phyloP scores from a whole-genome alignment of 64 coral and sea anemone genomes.

The Montipora cactus region DNA sequence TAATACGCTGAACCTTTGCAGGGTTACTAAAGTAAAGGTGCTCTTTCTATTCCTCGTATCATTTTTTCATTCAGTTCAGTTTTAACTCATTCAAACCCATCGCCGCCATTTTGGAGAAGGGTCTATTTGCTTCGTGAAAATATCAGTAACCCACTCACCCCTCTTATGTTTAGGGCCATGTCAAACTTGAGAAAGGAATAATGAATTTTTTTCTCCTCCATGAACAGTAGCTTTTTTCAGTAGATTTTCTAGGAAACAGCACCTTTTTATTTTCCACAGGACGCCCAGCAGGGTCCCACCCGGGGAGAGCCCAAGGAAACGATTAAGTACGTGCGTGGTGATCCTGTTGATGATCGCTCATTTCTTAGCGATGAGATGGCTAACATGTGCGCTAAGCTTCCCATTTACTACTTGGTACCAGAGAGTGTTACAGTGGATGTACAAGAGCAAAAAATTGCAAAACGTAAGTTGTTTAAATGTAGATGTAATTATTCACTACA shows the following conservation, averaged over 20 bases:
- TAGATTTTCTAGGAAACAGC: background rate
- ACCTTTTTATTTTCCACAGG: background rate
- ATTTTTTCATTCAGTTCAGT: too few relatives aligned
- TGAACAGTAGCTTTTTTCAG: background rate
- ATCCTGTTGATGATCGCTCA: background rate
- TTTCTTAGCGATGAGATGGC: constrained; percentile 12
- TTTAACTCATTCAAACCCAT: too few relatives aligned
- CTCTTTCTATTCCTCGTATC: too few relatives aligned
- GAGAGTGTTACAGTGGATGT: background rate
- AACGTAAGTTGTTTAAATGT: background rate
- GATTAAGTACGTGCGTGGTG: background rate
- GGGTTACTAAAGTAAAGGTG: too few relatives aligned
- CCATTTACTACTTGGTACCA: background rate
- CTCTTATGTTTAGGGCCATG: background rate
- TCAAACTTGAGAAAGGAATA: background rate
- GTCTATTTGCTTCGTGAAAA: too few relatives aligned
- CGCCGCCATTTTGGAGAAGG: too few relatives aligned
- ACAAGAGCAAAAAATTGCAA: background rate
- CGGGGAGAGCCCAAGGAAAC: background rate
- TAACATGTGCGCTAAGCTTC: background rate
- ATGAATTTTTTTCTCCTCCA: too few relatives aligned
- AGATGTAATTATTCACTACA: too few relatives aligned
- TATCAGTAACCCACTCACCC: too few relatives aligned
- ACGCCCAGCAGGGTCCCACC: background rate
- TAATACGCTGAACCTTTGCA: too few relatives aligned